Evolutionary conservation across 2,113 vertebrate species (phyloP).

Genomic region (Pelobates fuscus): DNA sequence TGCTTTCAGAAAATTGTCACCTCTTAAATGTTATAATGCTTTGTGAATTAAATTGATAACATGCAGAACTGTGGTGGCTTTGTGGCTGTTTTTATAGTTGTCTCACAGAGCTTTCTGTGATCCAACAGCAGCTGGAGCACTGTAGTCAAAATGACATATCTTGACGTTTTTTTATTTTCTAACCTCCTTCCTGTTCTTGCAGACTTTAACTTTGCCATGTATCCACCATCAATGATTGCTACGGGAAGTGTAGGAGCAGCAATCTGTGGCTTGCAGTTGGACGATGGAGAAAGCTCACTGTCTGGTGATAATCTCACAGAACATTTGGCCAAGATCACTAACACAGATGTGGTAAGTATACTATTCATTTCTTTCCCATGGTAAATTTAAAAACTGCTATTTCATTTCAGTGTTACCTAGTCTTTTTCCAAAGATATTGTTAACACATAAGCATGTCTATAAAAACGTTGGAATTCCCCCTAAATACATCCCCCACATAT

Average conservation of each 20-base stretch:
- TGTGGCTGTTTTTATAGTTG: no score
- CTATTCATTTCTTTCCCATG: constrained; percentile 3
- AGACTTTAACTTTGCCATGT: constrained; percentile 96
- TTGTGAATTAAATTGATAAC: no score
- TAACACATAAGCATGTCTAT: neutral
- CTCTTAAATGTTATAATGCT: no score
- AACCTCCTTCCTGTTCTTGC: constrained; percentile 32
- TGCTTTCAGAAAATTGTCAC: no score
- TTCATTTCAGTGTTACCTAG: constrained; percentile 24
- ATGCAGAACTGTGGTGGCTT: no score
- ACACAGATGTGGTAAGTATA: constrained; percentile 92
- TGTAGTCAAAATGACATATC: no score
- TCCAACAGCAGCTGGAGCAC: no score
- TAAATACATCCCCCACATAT: neutral
- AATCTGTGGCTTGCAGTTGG: constrained; percentile 88
- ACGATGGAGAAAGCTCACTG: constrained; percentile 74
- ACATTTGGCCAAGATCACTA: constrained; percentile 93
- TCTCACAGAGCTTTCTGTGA: no score
- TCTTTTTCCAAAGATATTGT: rapidly evolving
- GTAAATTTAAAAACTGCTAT: constrained; percentile 30
- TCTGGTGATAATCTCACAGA: constrained; percentile 81
- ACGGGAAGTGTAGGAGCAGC: constrained; percentile 92
- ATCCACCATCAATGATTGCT: constrained; percentile 95
- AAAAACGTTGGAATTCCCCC: constrained; percentile 9
- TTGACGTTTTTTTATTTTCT: neutral